Evolutionary conservation across 2,113 vertebrate species (phyloP).

Genomic region (Strigops habroptila): DNA sequence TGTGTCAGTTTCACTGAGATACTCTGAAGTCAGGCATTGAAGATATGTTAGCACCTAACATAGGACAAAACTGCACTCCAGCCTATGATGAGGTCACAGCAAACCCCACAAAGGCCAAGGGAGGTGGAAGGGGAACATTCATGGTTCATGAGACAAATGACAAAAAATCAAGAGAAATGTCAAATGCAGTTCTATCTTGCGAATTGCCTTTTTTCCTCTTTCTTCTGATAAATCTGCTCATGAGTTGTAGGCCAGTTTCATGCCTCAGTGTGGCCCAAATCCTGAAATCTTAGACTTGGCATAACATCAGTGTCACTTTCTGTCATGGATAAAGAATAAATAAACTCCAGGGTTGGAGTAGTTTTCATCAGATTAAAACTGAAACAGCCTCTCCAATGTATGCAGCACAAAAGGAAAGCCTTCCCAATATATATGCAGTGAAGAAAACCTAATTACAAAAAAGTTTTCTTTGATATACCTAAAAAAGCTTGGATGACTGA

Average conservation of each 20-base stretch:
- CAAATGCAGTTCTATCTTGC: not conserved
- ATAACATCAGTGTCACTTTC: not conserved
- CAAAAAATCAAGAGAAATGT: not conserved
- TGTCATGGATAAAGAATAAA: not conserved
- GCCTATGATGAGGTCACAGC: not conserved
- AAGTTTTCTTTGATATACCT: not conserved
- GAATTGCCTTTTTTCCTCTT: not conserved
- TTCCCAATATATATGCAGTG: not conserved
- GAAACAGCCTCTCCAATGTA: not conserved
- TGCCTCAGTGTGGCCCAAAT: not conserved
- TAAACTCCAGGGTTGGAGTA: not conserved
- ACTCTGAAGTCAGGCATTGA: not conserved
- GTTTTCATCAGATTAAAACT: not conserved
- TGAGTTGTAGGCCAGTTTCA: not conserved
- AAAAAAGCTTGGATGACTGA: not conserved
- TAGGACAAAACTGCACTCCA: not conserved
- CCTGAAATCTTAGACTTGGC: not conserved
- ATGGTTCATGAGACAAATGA: not conserved
- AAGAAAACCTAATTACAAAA: not conserved
- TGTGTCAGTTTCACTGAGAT: not conserved
- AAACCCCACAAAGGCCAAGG: not conserved
- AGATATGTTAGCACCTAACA: not conserved
- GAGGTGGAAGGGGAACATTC: not conserved
- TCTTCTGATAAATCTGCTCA: not conserved
- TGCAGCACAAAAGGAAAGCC: not conserved